Evolutionary conservation across 1,140 invertebrate species (phyloP).

Genomic region (Trachymyrmex cornetzi): DNA sequence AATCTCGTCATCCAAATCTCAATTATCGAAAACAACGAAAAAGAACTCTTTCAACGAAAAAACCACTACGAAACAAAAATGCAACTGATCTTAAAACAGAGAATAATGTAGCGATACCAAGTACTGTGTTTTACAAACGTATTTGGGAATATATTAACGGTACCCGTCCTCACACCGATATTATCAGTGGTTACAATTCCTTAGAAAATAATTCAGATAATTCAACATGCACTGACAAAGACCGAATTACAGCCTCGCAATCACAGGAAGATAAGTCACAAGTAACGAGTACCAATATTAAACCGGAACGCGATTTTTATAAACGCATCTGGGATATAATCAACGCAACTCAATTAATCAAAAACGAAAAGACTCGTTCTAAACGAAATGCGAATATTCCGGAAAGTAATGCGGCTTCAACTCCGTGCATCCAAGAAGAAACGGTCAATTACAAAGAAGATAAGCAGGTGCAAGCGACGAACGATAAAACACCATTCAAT

Average conservation of each 20-base stretch:
- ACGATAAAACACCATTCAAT: neutral
- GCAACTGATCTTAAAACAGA: neutral
- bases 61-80: neutral
- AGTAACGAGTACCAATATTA: neutral
- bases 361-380: neutral
- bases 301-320: neutral
- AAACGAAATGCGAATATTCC: conserved; percentile 7
- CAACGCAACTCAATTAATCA: neutral
- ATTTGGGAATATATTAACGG: conserved; percentile 62
- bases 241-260: neutral
- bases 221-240: conserved; percentile 21
- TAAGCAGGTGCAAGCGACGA: neutral
- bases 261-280: neutral
- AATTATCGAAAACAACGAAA: conserved; percentile 27
- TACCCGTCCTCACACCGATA: conserved; percentile 47
- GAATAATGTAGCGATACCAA: conserved; percentile 6
- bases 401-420: neutral
- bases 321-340: conserved; percentile 22
- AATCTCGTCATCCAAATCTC: conserved; percentile 44
- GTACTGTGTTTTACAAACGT: conserved; percentile 55
- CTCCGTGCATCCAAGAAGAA: neutral
- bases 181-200: neutral
- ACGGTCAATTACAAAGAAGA: neutral
- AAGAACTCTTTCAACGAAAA: neutral
- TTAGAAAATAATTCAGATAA: conserved; percentile 9